These are phyloP conservation scores for Rhodeus uyekii DNA, from an alignment of 2,797 vertebrate species.

Conservation along the genomic window DNA sequence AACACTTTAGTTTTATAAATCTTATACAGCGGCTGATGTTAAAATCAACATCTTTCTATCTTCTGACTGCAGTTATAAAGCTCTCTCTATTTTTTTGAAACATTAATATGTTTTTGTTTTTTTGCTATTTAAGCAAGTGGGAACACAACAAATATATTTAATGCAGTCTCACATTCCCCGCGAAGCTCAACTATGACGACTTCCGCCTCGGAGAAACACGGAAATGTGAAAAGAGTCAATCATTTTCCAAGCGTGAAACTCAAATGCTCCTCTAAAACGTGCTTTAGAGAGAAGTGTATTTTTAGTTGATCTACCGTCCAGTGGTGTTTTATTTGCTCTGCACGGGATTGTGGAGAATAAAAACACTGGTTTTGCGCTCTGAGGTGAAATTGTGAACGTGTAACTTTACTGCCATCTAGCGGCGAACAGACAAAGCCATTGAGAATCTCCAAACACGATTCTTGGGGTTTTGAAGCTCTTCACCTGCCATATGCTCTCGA, in stretches of 20 bases:
- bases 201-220: no score
- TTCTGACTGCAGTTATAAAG: no score
- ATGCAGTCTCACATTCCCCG: no score
- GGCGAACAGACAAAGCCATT: not conserved
- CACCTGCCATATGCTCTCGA: constrained; percentile 42
- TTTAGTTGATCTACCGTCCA: not conserved
- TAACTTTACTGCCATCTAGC: constrained; percentile 37
- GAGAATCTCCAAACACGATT: constrained; percentile 5
- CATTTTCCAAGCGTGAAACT: not conserved
- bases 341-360: not conserved
- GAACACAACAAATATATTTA: no score
- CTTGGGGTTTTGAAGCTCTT: constrained; percentile 26
- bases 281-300: not conserved
- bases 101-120: no score
- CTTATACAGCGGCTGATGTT: no score
- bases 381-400: not conserved
- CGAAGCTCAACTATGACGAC: no score
- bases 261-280: not conserved
- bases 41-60: no score
- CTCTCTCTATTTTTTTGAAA: no score
- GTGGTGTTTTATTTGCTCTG: not conserved
- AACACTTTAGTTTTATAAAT: no score
- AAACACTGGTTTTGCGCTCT: not conserved
- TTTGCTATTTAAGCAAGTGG: no score
- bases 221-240: no score